Conservation (phyloP, 2,888 invertebrate species). For the Ormyrus thymus region DNA sequence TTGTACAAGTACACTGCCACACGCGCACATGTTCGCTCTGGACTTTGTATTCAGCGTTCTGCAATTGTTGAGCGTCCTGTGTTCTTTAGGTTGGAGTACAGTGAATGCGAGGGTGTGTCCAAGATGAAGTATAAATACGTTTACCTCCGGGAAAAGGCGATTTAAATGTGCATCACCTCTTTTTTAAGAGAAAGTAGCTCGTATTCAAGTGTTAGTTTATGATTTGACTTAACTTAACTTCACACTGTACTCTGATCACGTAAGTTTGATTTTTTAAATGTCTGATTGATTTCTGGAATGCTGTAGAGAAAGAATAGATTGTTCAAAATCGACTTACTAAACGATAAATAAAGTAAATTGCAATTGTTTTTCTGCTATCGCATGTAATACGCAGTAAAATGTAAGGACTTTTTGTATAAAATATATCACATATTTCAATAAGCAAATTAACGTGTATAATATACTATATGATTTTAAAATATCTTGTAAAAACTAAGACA, state of each 20-base stretch:
- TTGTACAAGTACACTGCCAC: neutral
- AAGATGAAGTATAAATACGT: too few species aligned
- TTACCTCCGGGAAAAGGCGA: too few species aligned
- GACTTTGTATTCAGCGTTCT: neutral
- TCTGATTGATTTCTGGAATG: neutral
- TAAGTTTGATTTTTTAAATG: too few species aligned
- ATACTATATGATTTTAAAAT: slow-evolving; percentile 11
- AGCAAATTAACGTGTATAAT: slow-evolving; percentile 2
- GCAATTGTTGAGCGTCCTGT: neutral
- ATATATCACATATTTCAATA: slow-evolving; percentile 10
- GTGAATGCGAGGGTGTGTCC: too few species aligned
- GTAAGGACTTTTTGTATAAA: slow-evolving; percentile 12
- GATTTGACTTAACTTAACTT: too few species aligned
- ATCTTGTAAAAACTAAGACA: slow-evolving; percentile 10
- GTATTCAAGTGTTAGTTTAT: too few species aligned
- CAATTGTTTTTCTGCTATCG: neutral
- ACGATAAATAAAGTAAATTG: neutral
- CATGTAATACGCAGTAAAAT: slow-evolving; percentile 1
- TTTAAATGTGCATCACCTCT: too few species aligned
- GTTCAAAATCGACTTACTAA: neutral
- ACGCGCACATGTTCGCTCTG: too few species aligned
- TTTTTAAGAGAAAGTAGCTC: too few species aligned
- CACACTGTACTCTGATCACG: too few species aligned
- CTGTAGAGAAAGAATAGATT: neutral
- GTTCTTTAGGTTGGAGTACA: neutral